Evolutionary conservation across 2,797 vertebrate species (phyloP), one percentile per base, ranked within the genome.

Genomic region (Phalloptychus januarius): DNA sequence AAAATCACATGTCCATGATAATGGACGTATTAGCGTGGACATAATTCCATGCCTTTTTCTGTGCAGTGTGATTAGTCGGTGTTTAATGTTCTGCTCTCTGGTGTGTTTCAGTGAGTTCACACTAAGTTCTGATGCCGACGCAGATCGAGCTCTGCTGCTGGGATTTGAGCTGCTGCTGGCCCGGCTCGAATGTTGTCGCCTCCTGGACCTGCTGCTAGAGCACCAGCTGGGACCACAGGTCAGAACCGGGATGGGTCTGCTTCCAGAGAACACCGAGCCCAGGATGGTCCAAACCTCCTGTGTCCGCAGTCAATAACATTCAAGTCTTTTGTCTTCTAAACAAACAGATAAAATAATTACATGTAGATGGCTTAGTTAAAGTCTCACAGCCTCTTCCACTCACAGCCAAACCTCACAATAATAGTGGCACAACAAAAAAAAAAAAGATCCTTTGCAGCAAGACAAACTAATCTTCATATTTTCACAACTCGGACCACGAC

Each of bases 131-230:
- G 90, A 90, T 33, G 87, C 87, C 13, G 87, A 94, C 46, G 61
- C 92, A 38, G 94, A 96, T 52, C 91, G 85, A 74, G 93, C 86
- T 0, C 94, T 95, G 76, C 88, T 92, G 72, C 84, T 95, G 48
- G 96, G 95, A 1, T 97, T 97, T 74, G 95, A 97, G 84, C 93
- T 98, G 80, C 96, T 98, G 86, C 93, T 97, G 84, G 95, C 94
- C 16, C 95, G 96, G 85, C 91, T 94, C 0, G 88, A 95, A 23
- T 97, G 96, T 44, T 86, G 94, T 87, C 77, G 91, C 11, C 76
- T 96, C 54, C 93, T 96, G 0, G 79, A 95, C 84, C 86, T 91
- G 25, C 90, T 94, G 86, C 85, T 85, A 7, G 92, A 95, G 74
- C 91, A 88, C 25, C 79, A 88, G 15, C 75, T 77, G 56, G 78